Conservation (phyloP, 2,797 vertebrate species). For the Lithobates pipiens region DNA sequence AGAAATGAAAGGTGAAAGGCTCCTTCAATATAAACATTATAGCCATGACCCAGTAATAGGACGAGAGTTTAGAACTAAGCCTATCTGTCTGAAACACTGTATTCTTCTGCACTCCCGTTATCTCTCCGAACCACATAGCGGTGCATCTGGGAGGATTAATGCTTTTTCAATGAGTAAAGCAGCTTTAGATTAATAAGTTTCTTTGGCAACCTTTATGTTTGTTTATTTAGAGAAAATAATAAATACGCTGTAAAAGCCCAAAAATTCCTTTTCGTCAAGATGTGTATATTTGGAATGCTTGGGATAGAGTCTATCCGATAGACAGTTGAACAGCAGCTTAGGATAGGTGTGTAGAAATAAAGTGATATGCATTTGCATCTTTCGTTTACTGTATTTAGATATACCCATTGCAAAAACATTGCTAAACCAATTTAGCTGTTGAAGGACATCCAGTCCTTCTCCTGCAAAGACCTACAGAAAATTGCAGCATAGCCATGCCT, state of each 20-base stretch:
- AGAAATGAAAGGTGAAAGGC: conserved; percentile 13
- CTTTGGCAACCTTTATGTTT: conserved; percentile 68
- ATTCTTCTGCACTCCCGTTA: conserved; percentile 62
- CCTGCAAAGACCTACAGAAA: conserved; percentile 65
- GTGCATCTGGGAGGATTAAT: conserved; percentile 67
- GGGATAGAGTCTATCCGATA: too few species aligned
- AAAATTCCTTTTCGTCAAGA: conserved; percentile 72
- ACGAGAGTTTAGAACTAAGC: conserved; percentile 55
- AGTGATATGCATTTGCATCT: background rate
- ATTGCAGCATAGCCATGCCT: conserved; percentile 15
- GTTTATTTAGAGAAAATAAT: conserved; percentile 65
- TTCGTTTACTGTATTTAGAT: background rate
- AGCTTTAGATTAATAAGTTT: conserved; percentile 71
- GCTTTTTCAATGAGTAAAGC: conserved; percentile 66
- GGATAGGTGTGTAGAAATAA: background rate
- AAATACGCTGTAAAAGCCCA: conserved; percentile 75
- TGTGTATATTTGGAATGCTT: conserved; percentile 69
- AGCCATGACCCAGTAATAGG: conserved; percentile 51
- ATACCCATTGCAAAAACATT: conserved; percentile 69
- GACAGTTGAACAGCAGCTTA: background rate
- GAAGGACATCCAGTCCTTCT: conserved; percentile 72
- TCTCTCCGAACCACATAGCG: conserved; percentile 63
- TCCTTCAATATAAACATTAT: conserved; percentile 16
- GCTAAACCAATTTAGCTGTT: conserved; percentile 75
- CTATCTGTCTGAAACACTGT: conserved; percentile 37